A percentile compares a stretch with the other conserved stretches of the same genome.
These are phyloP conservation scores for Craterocephalus amniculus DNA, from an alignment of 2,797 vertebrate species.

Conservation along the genomic window DNA sequence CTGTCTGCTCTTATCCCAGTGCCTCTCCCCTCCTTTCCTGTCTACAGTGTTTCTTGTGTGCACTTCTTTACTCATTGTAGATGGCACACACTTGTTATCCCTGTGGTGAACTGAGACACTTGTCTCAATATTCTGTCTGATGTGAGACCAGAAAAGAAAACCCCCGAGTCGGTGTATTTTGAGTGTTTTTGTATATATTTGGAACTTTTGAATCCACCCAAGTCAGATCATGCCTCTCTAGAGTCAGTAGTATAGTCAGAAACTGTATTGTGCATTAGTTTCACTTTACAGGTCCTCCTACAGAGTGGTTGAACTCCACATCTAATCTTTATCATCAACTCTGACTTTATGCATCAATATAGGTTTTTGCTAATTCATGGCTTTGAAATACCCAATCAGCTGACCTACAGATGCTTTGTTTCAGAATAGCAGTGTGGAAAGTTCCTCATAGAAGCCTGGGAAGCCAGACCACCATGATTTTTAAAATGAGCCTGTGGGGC, in stretches of 20 bases:
- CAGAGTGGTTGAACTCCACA: slow-evolving; percentile 64
- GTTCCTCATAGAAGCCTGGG: not conserved
- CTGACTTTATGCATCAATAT: not conserved
- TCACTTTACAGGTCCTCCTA: slow-evolving; percentile 52
- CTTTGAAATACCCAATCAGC: not conserved
- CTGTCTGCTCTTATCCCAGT: not conserved
- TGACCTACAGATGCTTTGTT: not conserved
- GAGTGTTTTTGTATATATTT: slow-evolving; percentile 49
- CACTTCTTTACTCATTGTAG: slow-evolving; percentile 55
- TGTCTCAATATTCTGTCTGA: slow-evolving; percentile 57
- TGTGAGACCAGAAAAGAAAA: slow-evolving; percentile 48
- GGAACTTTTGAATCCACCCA: slow-evolving; percentile 38
- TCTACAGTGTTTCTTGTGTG: slow-evolving; percentile 22
- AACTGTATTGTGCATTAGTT: slow-evolving; percentile 25
- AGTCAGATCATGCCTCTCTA: slow-evolving; percentile 37
- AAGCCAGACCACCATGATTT: too few relatives aligned
- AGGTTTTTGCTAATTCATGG: not conserved
- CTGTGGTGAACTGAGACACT: slow-evolving; percentile 52
- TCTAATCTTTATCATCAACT: slow-evolving; percentile 62
- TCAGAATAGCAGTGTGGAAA: not conserved
- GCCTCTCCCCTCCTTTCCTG: not conserved
- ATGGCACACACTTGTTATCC: slow-evolving; percentile 59
- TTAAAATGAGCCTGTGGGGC: too few relatives aligned
- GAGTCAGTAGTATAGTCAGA: slow-evolving; percentile 48
- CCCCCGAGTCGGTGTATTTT: slow-evolving; percentile 44